A percentile compares a stretch with the other conserved stretches of the same genome.
phyloP scores from a whole-genome alignment of 2,113 vertebrate species.

The Platysteira castanea region DNA sequence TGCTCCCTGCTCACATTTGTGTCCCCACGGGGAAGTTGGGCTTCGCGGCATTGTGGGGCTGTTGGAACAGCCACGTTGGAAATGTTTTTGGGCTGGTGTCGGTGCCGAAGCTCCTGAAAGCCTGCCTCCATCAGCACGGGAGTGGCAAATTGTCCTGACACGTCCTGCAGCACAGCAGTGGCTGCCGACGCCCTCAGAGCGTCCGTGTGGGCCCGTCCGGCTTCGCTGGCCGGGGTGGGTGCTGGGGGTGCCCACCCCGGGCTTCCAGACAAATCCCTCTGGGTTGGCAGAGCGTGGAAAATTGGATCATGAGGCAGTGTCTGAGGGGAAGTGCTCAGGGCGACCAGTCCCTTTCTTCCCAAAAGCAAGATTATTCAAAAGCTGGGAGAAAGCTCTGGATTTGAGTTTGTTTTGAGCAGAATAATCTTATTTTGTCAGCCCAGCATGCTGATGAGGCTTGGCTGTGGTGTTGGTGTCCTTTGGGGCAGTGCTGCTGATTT shows the following conservation, averaged over 20 bases:
- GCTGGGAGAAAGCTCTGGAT: neutral
- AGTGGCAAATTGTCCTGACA: neutral
- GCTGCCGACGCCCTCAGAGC: accelerated
- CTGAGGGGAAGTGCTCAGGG: neutral
- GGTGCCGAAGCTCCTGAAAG: neutral
- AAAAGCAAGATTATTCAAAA: neutral
- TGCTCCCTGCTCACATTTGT: neutral
- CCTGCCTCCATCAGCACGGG: neutral
- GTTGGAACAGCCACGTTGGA: neutral
- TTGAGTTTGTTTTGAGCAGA: neutral
- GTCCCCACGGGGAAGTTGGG: neutral
- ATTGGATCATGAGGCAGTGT: neutral
- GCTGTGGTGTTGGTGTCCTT: neutral
- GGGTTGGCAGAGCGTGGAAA: neutral
- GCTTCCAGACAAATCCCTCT: neutral
- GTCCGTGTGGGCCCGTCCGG: accelerated
- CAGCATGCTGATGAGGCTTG: neutral
- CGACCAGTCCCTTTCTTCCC: neutral
- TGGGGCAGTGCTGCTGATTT: neutral
- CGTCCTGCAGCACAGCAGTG: neutral
- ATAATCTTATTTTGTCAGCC: neutral
- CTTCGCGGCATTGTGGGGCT: neutral
- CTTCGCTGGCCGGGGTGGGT: neutral
- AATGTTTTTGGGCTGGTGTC: neutral
- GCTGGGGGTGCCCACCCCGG: neutral